Conservation (phyloP, 1,140 invertebrate genomes). For the Ceratina calcarata region DNA sequence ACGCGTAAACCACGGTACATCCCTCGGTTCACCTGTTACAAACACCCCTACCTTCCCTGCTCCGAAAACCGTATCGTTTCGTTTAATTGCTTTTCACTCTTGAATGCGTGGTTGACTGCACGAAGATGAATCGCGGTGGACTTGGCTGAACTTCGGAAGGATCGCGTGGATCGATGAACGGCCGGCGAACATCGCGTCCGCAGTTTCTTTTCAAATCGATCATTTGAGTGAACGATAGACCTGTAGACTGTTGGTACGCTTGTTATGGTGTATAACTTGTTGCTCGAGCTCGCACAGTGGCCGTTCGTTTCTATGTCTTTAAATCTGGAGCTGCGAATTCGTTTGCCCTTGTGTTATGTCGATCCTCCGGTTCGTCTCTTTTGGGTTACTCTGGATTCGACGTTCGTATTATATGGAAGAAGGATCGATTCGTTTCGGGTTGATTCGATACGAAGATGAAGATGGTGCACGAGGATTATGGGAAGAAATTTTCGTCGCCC, state of each 20-base stretch:
- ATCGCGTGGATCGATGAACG: not conserved
- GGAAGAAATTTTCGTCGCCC: not conserved
- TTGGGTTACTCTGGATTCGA: not conserved
- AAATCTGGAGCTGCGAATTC: constrained; percentile 15
- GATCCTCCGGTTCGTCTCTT: not conserved
- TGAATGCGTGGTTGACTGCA: not conserved
- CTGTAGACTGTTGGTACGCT: constrained; percentile 29
- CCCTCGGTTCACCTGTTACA: not conserved
- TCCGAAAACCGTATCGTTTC: not conserved
- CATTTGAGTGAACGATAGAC: constrained; percentile 19
- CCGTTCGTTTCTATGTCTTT: constrained; percentile 39
- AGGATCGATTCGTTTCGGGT: not conserved
- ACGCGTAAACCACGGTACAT: not conserved
- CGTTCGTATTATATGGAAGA: no score
- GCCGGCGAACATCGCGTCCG: no score
- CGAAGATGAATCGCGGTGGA: not conserved
- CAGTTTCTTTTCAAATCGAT: not conserved
- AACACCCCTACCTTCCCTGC: not conserved
- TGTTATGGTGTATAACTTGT: constrained; percentile 65
- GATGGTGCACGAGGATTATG: not conserved
- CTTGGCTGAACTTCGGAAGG: not conserved
- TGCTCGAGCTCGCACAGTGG: constrained; percentile 48
- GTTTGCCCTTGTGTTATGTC: not conserved
- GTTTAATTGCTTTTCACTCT: no score
- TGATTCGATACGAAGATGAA: not conserved